Conservation (phyloP, 2,113 vertebrate genomes). For the Neodontobutis hainanensis region DNA sequence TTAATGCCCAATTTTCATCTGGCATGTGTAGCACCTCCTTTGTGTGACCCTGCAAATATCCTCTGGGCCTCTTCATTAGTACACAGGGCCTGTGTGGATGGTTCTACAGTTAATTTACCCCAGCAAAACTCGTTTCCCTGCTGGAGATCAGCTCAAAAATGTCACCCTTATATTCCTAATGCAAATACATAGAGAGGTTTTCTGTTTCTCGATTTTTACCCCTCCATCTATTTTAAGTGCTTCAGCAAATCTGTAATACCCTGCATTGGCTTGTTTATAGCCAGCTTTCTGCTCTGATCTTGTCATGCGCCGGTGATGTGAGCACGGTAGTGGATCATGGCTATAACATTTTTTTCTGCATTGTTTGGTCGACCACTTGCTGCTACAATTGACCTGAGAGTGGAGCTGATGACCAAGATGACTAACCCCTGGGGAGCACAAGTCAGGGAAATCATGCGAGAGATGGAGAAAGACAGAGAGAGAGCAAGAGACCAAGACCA, state of each 20-base stretch:
- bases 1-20: constrained; percentile 77
- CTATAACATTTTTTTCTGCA: constrained; percentile 51
- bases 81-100: constrained; percentile 67
- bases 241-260: constrained; percentile 54
- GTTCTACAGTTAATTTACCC: constrained; percentile 78
- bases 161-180: constrained; percentile 40
- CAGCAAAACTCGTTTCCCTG: constrained; percentile 66
- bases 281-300: constrained; percentile 57
- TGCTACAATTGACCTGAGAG: constrained; percentile 78
- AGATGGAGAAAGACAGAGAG: constrained; percentile 68
- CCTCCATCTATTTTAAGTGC: constrained; percentile 61
- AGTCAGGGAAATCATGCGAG: constrained; percentile 74
- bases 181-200: constrained; percentile 36
- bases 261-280: constrained; percentile 68
- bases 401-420: constrained; percentile 74
- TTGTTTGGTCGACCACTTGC: constrained; percentile 74
- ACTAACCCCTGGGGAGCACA: constrained; percentile 67
- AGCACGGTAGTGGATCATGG: constrained; percentile 49
- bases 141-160: constrained; percentile 49
- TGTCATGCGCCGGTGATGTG: constrained; percentile 61
- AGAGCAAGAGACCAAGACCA: constrained; percentile 55
- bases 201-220: constrained; percentile 45
- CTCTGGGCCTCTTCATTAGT: constrained; percentile 82
- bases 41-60: constrained; percentile 82
- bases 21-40: constrained; percentile 72